Evolutionary conservation across 2,888 invertebrate genomes (phyloP), one percentile per base, ranked within the genome.

Genomic region (Harpalus rubripes): DNA sequence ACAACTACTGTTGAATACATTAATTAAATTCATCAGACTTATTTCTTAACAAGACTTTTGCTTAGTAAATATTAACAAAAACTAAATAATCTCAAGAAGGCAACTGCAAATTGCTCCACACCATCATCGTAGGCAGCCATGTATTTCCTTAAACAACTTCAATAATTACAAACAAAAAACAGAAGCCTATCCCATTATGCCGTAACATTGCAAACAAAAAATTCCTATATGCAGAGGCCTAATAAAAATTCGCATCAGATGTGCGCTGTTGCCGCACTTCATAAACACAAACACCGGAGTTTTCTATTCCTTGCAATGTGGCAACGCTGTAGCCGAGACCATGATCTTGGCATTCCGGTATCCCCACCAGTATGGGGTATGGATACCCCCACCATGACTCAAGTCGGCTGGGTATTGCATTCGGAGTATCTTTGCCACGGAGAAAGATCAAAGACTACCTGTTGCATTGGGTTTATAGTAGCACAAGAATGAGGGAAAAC

Each of bases 261-360:
- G 84, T 76, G 86, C 87, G 80, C 61, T 79, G 87, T 87, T 87
- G 87, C 86, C 87, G 32, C 1, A 39, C 16, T 26, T 59, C 41
- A 59, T 26, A 59, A 83, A 61, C 52, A 72, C 83, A 32, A 32
- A 32, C 32, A 84, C 16, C 72, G 26, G 72, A 44, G 65, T 59
- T 63, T 87, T 87, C 88, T 87, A 87, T 87, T 85, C 74, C 82
- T 76, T 22, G 74, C 81, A 68, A 86, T 76, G 85, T 83, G 89
- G 88, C 89, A 90, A 89, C 89, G 86, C 81, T 86, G 89, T 88
- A 84, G 85, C 85, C 82, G 85, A 87, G 89, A 89, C 90, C 90
- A 88, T 90, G 90, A 90, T 90, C 90, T 90, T 90, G 90, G 90
- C 90, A 90, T 90, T 90, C 89, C 88, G 87, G 86, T 87, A 87